Conservation (phyloP, 2,797 vertebrate species). For the Agapornis canus region DNA sequence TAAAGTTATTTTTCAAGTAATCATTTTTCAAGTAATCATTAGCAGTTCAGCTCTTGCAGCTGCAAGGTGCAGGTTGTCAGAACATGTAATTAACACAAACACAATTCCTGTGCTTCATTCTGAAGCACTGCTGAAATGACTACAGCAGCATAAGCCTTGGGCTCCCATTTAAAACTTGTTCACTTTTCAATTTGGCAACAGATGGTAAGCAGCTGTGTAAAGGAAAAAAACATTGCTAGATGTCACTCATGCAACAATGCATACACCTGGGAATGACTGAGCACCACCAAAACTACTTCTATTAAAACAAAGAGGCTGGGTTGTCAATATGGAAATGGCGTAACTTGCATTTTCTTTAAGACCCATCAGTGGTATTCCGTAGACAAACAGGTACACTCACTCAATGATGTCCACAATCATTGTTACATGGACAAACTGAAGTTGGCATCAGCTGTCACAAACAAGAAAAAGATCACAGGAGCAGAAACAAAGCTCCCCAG, state of each 20-base stretch:
- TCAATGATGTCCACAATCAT: neutral
- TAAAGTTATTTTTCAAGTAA: neutral
- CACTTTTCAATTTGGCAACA: neutral
- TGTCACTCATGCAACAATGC: neutral
- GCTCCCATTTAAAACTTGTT: neutral
- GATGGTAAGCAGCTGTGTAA: neutral
- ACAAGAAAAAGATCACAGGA: neutral
- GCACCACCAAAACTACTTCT: neutral
- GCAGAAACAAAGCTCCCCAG: neutral
- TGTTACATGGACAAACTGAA: neutral
- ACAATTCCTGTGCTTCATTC: neutral
- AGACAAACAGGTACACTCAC: neutral
- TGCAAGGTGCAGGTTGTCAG: neutral
- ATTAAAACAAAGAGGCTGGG: neutral
- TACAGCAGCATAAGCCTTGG: neutral
- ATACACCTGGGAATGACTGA: neutral
- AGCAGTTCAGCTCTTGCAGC: neutral
- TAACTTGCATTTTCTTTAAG: neutral
- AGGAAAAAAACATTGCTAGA: neutral
- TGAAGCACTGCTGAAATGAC: neutral
- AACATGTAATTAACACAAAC: neutral
- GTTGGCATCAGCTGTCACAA: neutral
- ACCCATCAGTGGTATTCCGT: neutral
- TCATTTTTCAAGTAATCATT: rapidly evolving
- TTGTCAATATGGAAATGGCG: neutral